Evolutionary conservation across 1,140 invertebrate genomes (phyloP).

Genomic region (Halotydeus destructor): DNA sequence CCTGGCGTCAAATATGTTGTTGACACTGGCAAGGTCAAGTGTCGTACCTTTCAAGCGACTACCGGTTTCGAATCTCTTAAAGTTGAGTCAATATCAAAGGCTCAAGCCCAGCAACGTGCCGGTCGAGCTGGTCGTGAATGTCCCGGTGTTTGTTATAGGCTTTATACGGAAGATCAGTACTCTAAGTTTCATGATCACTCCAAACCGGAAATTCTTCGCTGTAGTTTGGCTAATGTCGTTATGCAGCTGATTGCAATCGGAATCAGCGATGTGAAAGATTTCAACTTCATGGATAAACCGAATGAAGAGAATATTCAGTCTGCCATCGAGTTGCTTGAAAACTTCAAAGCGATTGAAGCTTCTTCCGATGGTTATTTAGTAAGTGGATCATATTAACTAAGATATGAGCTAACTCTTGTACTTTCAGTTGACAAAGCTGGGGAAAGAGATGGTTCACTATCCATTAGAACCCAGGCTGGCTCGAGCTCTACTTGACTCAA

Average conservation of each 20-base stretch:
- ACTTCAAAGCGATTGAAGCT: neutral
- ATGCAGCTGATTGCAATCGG: slow-evolving; percentile 64
- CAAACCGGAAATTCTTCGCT: slow-evolving; percentile 65
- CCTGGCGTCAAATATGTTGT: slow-evolving; percentile 78
- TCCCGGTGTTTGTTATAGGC: slow-evolving; percentile 27
- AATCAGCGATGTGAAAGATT: slow-evolving; percentile 48
- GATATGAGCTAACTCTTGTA: too few species aligned
- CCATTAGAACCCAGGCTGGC: slow-evolving; percentile 77
- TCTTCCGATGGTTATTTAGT: too few species aligned
- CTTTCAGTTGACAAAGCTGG: slow-evolving; percentile 50
- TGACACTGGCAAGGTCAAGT: slow-evolving; percentile 82
- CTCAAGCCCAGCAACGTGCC: slow-evolving; percentile 72
- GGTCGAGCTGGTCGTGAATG: slow-evolving; percentile 69
- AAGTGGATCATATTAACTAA: too few species aligned
- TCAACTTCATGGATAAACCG: slow-evolving; percentile 80
- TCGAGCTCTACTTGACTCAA: slow-evolving; percentile 54
- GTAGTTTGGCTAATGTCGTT: slow-evolving; percentile 47
- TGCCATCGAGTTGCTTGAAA: neutral
- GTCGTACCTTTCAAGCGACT: slow-evolving; percentile 43
- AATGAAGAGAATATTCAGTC: slow-evolving; percentile 31
- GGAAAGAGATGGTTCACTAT: slow-evolving; percentile 67
- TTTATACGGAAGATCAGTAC: slow-evolving; percentile 35
- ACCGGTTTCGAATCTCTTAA: slow-evolving; percentile 65
- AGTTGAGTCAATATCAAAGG: slow-evolving; percentile 62
- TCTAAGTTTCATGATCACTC: slow-evolving; percentile 42